Evolutionary conservation across 2,888 invertebrate species (phyloP), one percentile per base, ranked within the genome.

Genomic region (Pollenia griseotomentosa): DNA sequence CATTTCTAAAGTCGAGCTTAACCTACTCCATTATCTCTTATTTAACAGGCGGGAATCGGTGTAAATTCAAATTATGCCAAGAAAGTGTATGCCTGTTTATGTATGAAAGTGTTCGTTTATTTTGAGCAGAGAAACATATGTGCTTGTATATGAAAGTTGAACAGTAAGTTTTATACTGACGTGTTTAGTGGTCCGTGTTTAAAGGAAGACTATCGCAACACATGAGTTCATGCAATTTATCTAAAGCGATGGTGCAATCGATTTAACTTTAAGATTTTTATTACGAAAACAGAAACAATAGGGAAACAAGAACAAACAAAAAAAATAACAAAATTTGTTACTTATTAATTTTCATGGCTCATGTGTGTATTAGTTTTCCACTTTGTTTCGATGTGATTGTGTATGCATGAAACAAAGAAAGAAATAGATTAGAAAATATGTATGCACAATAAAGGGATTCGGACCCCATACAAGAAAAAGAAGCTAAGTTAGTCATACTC

Each of bases 211-310:
- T 80, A 73, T 65, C 63, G 80, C 55, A 80, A 55, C 80, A 65
- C 71, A 80, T 73, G 80, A 65, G 65, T 80, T 80, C 65, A 65
- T 80, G 80, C 71, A 80, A 73, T 73, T 73, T 80, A 73, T 80
- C 80, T 80, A 73, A 80, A 80, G 71, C 71, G 80, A 65, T 80
- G 80, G 71, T 73, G 80, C 65, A 80, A 73, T 73, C 71, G 80
- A 73, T 80, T 80, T 80, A 80, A 80, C 63, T 73, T 71, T 55
- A 63, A 55, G 55, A 80, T 40, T 65, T 71, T 53, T 73, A 55
- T 53, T 80, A 65, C 46, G 46, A 42, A 73, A 46, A 44, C 16
- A 65, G 53, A 65, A 40, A 65, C 44, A 73, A 16, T 53, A 19
- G 16, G 8, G 57, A 65, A 42, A 55, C 44, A 57, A 42, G 11